These are phyloP conservation scores for Lophotis ruficrista DNA, from an alignment of 2,113 vertebrate species.

Conservation along the genomic window DNA sequence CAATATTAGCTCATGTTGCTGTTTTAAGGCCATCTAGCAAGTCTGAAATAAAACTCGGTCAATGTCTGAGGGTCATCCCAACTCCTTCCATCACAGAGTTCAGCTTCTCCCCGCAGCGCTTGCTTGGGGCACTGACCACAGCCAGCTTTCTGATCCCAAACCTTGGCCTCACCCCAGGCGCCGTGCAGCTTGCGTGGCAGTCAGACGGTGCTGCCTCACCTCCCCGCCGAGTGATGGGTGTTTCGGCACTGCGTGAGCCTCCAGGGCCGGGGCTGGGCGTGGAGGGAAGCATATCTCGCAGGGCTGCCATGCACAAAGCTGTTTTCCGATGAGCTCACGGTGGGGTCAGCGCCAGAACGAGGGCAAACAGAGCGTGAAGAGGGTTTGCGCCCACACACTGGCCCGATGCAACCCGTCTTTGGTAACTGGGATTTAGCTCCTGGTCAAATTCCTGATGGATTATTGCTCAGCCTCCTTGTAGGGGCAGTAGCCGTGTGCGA, in stretches of 20 bases:
- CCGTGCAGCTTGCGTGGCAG: accelerated
- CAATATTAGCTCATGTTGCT: background rate
- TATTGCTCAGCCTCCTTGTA: conserved; percentile 3
- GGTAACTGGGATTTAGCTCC: conserved; percentile 14
- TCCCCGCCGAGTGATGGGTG: accelerated
- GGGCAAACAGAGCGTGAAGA: background rate
- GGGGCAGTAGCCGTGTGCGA: background rate
- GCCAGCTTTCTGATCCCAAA: background rate
- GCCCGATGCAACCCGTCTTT: background rate
- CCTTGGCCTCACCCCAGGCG: accelerated
- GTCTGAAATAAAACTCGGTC: background rate
- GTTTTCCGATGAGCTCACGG: conserved; percentile 20
- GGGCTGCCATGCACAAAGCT: background rate
- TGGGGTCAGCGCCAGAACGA: background rate
- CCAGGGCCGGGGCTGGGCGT: background rate
- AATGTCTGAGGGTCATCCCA: background rate
- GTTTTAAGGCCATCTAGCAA: background rate
- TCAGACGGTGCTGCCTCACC: background rate
- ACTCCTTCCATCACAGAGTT: background rate
- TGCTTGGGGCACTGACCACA: background rate
- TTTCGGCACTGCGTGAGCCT: background rate
- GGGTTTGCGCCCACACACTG: background rate
- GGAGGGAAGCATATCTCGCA: accelerated
- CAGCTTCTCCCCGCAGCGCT: background rate
- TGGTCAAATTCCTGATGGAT: background rate